Conservation (phyloP, 2,888 invertebrate genomes). For the Julus scanicus region DNA sequence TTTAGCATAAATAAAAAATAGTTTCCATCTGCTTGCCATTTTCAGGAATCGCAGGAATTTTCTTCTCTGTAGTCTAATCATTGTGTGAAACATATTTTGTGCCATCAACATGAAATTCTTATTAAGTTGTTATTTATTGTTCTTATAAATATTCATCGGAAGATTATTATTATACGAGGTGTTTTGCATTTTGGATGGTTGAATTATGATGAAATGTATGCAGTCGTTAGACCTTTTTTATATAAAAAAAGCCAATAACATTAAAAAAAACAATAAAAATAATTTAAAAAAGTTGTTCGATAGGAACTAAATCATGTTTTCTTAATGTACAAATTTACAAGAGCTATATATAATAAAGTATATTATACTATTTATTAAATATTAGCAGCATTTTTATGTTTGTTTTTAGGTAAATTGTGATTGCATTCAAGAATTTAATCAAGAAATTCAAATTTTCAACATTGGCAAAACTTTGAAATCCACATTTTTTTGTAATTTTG, state of each 20-base stretch:
- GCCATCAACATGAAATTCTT: not conserved
- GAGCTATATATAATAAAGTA: not conserved
- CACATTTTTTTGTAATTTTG: too few relatives aligned
- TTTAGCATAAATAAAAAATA: not conserved
- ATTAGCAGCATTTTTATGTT: too few relatives aligned
- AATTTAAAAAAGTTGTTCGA: not conserved
- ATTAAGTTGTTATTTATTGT: conserved; percentile 12
- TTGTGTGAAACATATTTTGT: not conserved
- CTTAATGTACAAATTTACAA: not conserved
- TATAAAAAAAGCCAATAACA: not conserved
- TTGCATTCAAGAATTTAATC: too few relatives aligned
- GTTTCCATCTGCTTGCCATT: not conserved
- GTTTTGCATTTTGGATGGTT: conserved; percentile 17
- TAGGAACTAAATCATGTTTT: not conserved
- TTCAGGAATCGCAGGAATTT: not conserved
- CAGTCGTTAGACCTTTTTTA: not conserved
- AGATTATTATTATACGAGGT: not conserved
- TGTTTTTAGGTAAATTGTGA: too few relatives aligned
- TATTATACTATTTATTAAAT: not conserved
- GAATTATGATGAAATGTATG: not conserved
- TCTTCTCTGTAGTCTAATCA: conserved; percentile 2
- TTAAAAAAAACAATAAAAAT: not conserved
- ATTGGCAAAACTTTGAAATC: too few relatives aligned
- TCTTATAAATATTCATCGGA: not conserved
- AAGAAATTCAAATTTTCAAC: too few relatives aligned